Conservation (phyloP, 2,797 vertebrate species). For the Peromyscus nudipes region DNA sequence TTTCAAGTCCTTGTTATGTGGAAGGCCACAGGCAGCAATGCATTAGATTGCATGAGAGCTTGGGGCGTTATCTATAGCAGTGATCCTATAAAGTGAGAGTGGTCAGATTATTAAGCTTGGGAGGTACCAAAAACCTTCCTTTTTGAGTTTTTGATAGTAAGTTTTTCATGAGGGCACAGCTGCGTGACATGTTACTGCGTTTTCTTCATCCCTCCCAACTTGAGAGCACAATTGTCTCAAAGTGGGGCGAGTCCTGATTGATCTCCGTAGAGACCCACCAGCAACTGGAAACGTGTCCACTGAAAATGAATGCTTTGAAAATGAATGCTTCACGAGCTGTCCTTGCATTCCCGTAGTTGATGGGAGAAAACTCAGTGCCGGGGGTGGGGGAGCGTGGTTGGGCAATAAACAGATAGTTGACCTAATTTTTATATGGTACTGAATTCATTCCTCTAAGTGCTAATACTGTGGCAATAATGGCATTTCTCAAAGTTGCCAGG, state of each 20-base stretch:
- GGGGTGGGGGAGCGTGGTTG: not conserved
- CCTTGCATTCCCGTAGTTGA: not conserved
- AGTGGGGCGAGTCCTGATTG: not conserved
- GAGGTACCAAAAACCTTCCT: not conserved
- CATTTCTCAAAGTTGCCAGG: not conserved
- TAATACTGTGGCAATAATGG: not conserved
- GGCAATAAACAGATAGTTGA: not conserved
- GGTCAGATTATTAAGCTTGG: not conserved
- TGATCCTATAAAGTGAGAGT: not conserved
- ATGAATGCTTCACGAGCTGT: not conserved
- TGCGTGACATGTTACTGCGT: not conserved
- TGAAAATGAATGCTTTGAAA: not conserved
- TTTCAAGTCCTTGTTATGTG: not conserved
- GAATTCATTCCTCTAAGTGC: conserved; percentile 16
- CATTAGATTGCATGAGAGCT: not conserved
- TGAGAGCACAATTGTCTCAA: not conserved
- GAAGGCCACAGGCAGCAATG: not conserved
- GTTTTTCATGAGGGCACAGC: not conserved
- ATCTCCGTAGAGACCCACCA: not conserved
- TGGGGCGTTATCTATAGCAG: not conserved
- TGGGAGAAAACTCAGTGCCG: not conserved
- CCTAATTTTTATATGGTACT: conserved; percentile 2
- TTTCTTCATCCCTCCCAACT: not conserved
- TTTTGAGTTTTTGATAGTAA: not conserved
- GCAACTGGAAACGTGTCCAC: not conserved